These are phyloP conservation scores for Cerastis rubricosa DNA, from an alignment of 2,888 invertebrate species.

Conservation along the genomic window DNA sequence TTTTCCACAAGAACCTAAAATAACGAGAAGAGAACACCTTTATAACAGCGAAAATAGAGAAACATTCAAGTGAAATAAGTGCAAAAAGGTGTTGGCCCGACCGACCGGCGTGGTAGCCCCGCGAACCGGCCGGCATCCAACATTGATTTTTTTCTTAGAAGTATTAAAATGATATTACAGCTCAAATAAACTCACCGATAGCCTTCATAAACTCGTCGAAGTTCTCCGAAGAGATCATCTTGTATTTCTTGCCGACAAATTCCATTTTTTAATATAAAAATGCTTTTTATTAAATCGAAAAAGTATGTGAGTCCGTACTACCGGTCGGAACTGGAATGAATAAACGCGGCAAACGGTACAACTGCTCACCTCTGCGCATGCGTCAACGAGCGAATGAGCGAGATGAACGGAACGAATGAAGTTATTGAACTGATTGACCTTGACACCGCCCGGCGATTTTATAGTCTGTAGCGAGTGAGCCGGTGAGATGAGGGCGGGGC, in stretches of 20 bases:
- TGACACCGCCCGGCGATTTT: slow-evolving; percentile 60
- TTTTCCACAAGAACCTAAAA: neutral
- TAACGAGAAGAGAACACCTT: neutral
- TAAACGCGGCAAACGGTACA: slow-evolving; percentile 67
- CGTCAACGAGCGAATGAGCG: slow-evolving; percentile 70
- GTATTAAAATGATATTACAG: slow-evolving; percentile 64
- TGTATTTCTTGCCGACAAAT: slow-evolving; percentile 94
- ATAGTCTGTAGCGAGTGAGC: slow-evolving; percentile 56
- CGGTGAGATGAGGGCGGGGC: slow-evolving; percentile 50
- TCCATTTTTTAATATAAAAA: slow-evolving; percentile 81
- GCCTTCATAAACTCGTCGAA: slow-evolving; percentile 98
- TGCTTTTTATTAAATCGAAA: slow-evolving; percentile 61
- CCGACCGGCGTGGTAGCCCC: slow-evolving; percentile 20
- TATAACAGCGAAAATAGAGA: slow-evolving; percentile 38
- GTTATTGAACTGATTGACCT: slow-evolving; percentile 67
- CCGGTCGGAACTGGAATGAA: slow-evolving; percentile 83
- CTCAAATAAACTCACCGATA: slow-evolving; percentile 92
- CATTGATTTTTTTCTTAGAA: slow-evolving; percentile 65
- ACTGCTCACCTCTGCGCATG: slow-evolving; percentile 65
- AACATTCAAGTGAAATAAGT: slow-evolving; percentile 47
- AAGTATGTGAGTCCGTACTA: slow-evolving; percentile 68
- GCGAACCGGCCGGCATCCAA: slow-evolving; percentile 81
- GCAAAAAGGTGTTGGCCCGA: slow-evolving; percentile 57
- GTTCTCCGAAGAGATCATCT: slow-evolving; percentile 94
- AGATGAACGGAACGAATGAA: slow-evolving; percentile 70